phyloP scores from a whole-genome alignment of 2,888 invertebrate genomes.

The Cosmia pyralina region DNA sequence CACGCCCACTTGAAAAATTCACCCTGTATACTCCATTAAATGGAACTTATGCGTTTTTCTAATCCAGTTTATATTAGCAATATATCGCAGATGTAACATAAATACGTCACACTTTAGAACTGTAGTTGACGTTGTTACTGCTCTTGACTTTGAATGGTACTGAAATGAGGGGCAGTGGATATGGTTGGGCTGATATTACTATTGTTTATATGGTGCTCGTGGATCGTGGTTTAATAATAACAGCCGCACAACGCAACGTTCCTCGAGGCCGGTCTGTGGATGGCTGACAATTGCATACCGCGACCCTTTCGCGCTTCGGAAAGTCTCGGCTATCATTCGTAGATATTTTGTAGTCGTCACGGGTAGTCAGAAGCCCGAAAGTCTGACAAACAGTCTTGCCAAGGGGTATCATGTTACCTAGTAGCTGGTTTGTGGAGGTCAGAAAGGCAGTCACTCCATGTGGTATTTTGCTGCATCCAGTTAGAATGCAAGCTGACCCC shows the following conservation, averaged over 20 bases:
- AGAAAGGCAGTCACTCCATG: background rate
- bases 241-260: background rate
- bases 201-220: background rate
- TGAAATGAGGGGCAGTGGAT: constrained; percentile 7
- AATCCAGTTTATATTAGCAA: constrained; percentile 13
- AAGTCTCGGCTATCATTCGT: background rate
- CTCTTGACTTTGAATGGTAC: constrained; percentile 20
- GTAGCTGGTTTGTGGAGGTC: too few species aligned
- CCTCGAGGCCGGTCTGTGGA: too few species aligned
- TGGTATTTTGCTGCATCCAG: background rate
- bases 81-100: background rate
- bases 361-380: background rate
- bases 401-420: background rate
- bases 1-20: too few species aligned
- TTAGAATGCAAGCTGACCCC: background rate
- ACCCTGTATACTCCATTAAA: too few species aligned
- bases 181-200: background rate
- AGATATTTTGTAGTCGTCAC: background rate
- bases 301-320: too few species aligned
- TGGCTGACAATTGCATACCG: too few species aligned
- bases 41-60: background rate
- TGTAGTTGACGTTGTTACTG: constrained; percentile 27
- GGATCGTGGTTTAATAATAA: background rate
- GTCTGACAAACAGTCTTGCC: background rate
- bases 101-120: constrained; percentile 20